Evolutionary conservation across 2,797 vertebrate genomes (phyloP).

Genomic region (Psittacula echo): DNA sequence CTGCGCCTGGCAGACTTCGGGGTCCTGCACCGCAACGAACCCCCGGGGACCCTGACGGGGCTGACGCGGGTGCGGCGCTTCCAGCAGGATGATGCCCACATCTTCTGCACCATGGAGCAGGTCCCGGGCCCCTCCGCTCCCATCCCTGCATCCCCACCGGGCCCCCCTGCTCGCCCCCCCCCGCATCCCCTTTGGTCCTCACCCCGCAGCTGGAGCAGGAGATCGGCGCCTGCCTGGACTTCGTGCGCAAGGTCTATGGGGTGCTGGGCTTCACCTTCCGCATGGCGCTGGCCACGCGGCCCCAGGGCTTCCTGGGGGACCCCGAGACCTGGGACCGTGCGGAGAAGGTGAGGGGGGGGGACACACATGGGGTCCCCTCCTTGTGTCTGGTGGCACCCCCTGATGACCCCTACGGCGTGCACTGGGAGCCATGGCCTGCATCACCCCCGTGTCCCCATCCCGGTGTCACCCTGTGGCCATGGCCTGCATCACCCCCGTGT

Average conservation of each 20-base stretch:
- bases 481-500: too few species aligned
- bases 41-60: constrained; percentile 86
- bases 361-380: too few species aligned
- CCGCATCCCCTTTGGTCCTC: too few species aligned
- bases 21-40: constrained; percentile 91
- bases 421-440: too few species aligned
- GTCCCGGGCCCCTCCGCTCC: constrained; percentile 60
- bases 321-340: constrained; percentile 87
- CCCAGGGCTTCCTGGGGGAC: constrained; percentile 87
- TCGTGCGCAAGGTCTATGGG: constrained; percentile 85
- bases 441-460: too few species aligned
- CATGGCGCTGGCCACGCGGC: constrained; percentile 89
- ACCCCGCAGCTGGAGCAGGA: constrained; percentile 84
- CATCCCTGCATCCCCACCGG: too few species aligned
- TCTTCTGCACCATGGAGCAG: constrained; percentile 92
- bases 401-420: too few species aligned
- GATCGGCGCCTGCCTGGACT: constrained; percentile 89
- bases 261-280: constrained; percentile 91
- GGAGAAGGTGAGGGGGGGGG: constrained; percentile 81
- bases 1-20: constrained; percentile 93
- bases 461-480: too few species aligned
- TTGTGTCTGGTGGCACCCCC: too few species aligned
- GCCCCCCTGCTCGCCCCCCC: background rate
- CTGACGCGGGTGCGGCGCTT: constrained; percentile 90
- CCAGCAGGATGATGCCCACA: constrained; percentile 94